Base-by-base conservation (phyloP, 1,140 invertebrate species). In the Hydropsyche tenuis region DNA sequence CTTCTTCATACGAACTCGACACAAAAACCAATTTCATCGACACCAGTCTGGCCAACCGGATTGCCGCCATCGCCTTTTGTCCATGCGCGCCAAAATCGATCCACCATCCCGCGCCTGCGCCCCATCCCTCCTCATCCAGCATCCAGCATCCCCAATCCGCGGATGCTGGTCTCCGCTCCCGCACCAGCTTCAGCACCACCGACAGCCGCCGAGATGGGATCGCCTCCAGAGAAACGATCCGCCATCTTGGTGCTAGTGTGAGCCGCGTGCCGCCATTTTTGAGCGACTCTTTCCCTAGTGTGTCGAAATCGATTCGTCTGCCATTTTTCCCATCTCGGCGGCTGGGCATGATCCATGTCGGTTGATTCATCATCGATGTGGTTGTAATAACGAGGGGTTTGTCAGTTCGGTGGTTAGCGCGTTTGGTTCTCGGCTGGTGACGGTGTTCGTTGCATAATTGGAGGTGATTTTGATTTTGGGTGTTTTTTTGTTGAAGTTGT, bases 121-220 rank as follows among this genome's bases (percentile, higher is more conserved):
- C 25, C 27, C 25, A 22, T 23, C 23, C 12, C 11, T 9, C 56
- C 3, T 3, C 30, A 37, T 37, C 12, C 63, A 65, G 25, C 12
- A 20, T 6, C 23, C 27, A 53, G 23, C 68, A 16, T 51, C 68
- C 51, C 48, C 16, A 5, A 12, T 43, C 66, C 42, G 18, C 65
- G 1, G 65, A 3, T 20, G 16, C 27, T 12, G 23, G 18, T 25
- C 45, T 18, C 27, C 37, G 18, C 14, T 43, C 16, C 27, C 37
- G 9, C 48, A 53, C 5, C 37, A 43, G n/a, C 65, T 11, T 20
- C 48, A 14, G 68, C 48, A 70, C 56, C 48, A 16, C 25, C 43
- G 23, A 23, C 68, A 25, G 16, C 68, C 68, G 68, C 68, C 68
- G 68, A 70, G 68, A 70, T 70, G 65, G 68, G 68, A 56, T 46